Conservation (phyloP, 2,797 vertebrate genomes). For the Myiothlypis chrysogaster region DNA sequence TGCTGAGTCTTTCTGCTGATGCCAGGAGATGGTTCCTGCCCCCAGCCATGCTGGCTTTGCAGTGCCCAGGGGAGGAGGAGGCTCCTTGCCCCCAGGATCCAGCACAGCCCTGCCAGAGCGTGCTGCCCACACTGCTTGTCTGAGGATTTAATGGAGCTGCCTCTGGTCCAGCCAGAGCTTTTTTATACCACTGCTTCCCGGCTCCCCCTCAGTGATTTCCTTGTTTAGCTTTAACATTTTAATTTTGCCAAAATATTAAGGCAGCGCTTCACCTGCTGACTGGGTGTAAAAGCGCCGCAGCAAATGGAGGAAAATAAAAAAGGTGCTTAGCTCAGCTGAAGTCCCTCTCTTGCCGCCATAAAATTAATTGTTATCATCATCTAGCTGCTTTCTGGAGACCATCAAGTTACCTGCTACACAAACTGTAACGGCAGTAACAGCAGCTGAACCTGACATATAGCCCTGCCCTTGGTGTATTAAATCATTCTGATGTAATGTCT, state of each 20-base stretch:
- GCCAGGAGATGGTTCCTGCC: accelerated
- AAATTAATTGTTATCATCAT: slow-evolving; percentile 64
- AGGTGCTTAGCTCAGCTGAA: slow-evolving; percentile 50
- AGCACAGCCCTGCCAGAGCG: not conserved
- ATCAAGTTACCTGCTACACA: slow-evolving; percentile 34
- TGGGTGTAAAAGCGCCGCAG: not conserved
- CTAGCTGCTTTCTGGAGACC: slow-evolving; percentile 60
- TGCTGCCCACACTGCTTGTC: accelerated
- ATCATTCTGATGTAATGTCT: slow-evolving; percentile 95
- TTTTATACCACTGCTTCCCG: accelerated
- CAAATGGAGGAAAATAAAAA: slow-evolving; percentile 4
- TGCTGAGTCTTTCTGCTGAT: not conserved
- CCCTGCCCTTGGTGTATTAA: slow-evolving; percentile 87
- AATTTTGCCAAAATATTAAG: not conserved
- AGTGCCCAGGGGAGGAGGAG: not conserved
- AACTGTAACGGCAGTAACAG: slow-evolving; percentile 39
- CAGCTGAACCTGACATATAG: slow-evolving; percentile 79
- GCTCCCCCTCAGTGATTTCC: not conserved
- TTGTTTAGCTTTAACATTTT: not conserved
- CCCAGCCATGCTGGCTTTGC: not conserved
- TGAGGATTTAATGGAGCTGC: not conserved
- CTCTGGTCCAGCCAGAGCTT: not conserved
- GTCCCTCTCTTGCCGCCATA: not conserved
- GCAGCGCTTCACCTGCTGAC: not conserved
- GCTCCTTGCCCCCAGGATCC: not conserved